Conservation (phyloP, 1,140 invertebrate genomes). For the Metaphire vulgaris region DNA sequence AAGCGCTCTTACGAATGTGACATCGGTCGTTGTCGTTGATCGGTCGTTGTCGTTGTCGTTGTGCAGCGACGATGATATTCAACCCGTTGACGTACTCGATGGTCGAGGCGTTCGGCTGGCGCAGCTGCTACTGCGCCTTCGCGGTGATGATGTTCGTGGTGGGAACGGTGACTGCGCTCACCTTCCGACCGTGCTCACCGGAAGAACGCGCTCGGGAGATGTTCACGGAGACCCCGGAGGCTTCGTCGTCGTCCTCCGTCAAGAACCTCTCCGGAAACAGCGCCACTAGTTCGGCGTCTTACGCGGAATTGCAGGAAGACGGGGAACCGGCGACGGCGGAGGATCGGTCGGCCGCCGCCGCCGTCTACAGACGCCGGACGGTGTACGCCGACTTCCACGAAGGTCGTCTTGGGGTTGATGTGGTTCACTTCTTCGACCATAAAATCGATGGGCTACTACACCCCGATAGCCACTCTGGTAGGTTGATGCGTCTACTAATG, state of each 20-base stretch:
- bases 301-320: no score
- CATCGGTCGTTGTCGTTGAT: no score
- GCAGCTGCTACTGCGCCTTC: constrained; percentile 17
- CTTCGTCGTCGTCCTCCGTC: background rate
- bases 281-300: no score
- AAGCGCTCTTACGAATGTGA: no score
- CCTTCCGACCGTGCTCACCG: background rate
- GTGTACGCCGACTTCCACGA: no score
- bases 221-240: no score
- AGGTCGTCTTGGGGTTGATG: background rate
- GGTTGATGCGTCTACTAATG: background rate
- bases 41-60: no score
- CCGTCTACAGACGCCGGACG: no score
- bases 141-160: constrained; percentile 18
- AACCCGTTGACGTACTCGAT: constrained; percentile 19
- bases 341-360: no score
- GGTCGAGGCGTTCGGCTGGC: constrained; percentile 10
- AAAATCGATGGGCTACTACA: constrained; percentile 25
- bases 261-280: background rate
- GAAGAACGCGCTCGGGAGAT: background rate
- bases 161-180: constrained; percentile 10
- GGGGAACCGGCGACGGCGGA: no score
- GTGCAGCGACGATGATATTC: constrained; percentile 23
- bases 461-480: constrained; percentile 18
- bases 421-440: constrained; percentile 13